phyloP scores from a whole-genome alignment of 2,888 invertebrate species.

The Aphelenchoides bicaudatus region DNA sequence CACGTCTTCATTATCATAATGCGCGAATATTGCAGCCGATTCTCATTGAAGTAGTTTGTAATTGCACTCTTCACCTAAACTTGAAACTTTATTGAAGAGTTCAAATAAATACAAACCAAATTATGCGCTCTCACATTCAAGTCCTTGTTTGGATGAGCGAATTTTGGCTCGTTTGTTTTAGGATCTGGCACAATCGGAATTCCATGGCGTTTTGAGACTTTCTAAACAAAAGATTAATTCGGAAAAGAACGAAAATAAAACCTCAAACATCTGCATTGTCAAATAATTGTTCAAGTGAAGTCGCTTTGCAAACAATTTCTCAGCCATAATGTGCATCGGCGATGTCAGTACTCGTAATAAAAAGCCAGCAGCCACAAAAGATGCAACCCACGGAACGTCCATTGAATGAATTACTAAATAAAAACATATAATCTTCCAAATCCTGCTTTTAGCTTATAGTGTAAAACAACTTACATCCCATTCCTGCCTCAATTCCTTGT shows the following conservation, averaged over 20 bases:
- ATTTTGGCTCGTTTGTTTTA: constrained; percentile 7
- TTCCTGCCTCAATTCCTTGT: constrained; percentile 43
- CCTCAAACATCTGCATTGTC: constrained; percentile 43
- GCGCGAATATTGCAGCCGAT: constrained; percentile 45
- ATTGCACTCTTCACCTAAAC: constrained; percentile 36
- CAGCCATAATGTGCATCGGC: constrained; percentile 52
- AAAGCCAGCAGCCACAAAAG: constrained; percentile 46
- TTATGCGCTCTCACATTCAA: constrained; percentile 25
- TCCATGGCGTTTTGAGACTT: constrained; percentile 41
- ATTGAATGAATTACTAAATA: constrained; percentile 41
- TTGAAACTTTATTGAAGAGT: constrained; percentile 1
- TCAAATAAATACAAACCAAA: constrained; percentile 26
- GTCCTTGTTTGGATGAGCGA: constrained; percentile 9
- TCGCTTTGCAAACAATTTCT: constrained; percentile 48
- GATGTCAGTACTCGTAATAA: constrained; percentile 42
- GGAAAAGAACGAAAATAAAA: constrained; percentile 14
- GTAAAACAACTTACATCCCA: constrained; percentile 40
- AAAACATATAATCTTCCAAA: neutral
- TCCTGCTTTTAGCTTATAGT: neutral
- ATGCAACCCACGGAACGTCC: constrained; percentile 47
- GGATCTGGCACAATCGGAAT: constrained; percentile 39
- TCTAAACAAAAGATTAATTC: constrained; percentile 35
- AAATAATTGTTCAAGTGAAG: constrained; percentile 51
- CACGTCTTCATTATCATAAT: constrained; percentile 54
- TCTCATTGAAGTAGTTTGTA: constrained; percentile 35